Evolutionary conservation across 2,888 invertebrate genomes (phyloP), one percentile per base, ranked within the genome.

Genomic region (Anticlea derivata): DNA sequence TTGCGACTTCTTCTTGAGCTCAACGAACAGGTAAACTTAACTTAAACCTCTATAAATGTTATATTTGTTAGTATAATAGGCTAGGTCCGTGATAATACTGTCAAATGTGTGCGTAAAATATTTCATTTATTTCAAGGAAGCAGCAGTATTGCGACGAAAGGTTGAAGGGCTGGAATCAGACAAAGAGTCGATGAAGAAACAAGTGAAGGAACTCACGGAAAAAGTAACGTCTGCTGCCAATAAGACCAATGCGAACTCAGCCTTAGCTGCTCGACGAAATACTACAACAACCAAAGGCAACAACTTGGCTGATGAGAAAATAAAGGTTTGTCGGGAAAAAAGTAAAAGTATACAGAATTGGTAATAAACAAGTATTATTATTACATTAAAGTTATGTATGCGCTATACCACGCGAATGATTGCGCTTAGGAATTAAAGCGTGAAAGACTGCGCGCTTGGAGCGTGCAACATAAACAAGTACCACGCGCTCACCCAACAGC

Each of bases 121-220:
- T 41, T 38, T 43, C 40, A 39, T 43, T 26, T 27, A 37, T 63
- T 60, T 59, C 23, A 80, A 95, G 92, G 98, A 98, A 91, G 94
- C 96, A 48, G 93, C 94, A 12, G 95, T 96, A 51, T 86, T 97
- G 56, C 92, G 96, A 30, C 93, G 95, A 60, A 97, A 97, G 86
- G 94, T 96, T 49, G 96, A 96, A 78, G 96, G 96, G 65, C 84
- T 96, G 60, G 97, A 97, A 84, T 93, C 92, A 59, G 96, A 97
- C 70, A 95, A 94, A 70, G 94, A 95, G 51, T 93, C 93, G 35
- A 81, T 94, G 7, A 95, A 94, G 73, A 93, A 93, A 64, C 95
- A 96, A 87, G 92, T 95, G 5, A 94, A 94, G 65, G 96, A 96
- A 60, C 84, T 97, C 20, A 93, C 95, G 60, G 94, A 95, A 2